Conservation (phyloP, 2,797 vertebrate genomes). For the Sitta carolinensis region DNA sequence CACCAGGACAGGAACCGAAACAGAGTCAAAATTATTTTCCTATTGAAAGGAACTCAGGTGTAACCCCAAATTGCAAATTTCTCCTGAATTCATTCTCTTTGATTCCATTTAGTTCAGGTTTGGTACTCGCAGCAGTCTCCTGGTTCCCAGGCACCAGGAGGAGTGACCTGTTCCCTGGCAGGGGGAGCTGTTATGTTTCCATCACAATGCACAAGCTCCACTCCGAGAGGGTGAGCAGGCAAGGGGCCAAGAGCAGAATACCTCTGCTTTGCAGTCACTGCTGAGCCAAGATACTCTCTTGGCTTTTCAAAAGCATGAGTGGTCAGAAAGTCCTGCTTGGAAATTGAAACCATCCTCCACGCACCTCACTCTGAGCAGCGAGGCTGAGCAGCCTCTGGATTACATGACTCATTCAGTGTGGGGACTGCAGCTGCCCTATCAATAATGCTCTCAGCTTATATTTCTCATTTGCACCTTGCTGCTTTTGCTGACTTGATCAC, state of each 20-base stretch:
- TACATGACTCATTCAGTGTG: background rate
- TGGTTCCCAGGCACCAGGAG: background rate
- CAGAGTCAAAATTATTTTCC: background rate
- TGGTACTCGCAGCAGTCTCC: background rate
- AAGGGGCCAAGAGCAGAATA: constrained; percentile 43
- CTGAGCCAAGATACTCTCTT: constrained; percentile 69
- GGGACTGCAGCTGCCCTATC: constrained; percentile 19
- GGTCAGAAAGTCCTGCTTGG: constrained; percentile 60
- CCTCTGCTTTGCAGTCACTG: constrained; percentile 12
- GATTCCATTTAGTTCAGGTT: background rate
- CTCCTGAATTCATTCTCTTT: background rate
- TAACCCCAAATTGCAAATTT: background rate
- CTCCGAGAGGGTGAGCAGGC: constrained; percentile 52
- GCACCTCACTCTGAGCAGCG: background rate
- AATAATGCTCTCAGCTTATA: background rate
- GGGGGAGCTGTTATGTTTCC: constrained; percentile 33
- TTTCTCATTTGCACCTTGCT: constrained; percentile 13
- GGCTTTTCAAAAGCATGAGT: constrained; percentile 70
- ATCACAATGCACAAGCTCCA: constrained; percentile 44
- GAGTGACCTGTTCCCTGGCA: constrained; percentile 56
- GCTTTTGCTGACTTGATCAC: background rate
- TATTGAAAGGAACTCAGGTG: background rate
- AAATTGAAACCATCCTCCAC: constrained; percentile 71
- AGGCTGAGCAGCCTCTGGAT: background rate
- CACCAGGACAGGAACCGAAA: background rate